Percentiles rank a stretch among this genome's conserved stretches.
Conservation (phyloP, 2,113 vertebrate species). For the Pseudonaja textilis region DNA sequence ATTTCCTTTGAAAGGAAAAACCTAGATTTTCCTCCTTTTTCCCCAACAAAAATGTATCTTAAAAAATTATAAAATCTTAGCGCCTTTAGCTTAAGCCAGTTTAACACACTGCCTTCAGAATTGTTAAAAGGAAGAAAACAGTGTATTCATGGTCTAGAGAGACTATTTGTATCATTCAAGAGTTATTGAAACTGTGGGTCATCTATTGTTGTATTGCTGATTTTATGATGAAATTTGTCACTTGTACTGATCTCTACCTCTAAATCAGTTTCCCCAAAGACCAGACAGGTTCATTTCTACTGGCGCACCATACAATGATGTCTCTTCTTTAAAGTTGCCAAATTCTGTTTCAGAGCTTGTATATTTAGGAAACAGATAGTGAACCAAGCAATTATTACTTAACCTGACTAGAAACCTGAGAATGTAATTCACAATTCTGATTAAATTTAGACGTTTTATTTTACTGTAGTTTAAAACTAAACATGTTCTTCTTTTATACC, state of each 20-base stretch:
- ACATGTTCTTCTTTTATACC: background rate
- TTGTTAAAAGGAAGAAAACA: background rate
- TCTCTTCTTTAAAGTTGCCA: background rate
- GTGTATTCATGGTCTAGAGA: background rate
- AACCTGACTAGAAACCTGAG: background rate
- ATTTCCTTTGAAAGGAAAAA: background rate
- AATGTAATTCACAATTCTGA: background rate
- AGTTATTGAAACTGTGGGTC: background rate
- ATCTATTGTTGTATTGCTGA: background rate
- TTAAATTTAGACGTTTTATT: background rate
- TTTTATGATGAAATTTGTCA: background rate
- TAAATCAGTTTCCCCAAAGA: background rate
- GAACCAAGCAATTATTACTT: background rate
- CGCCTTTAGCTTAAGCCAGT: background rate
- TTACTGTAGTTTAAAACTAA: background rate
- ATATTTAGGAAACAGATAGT: background rate
- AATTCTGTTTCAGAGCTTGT: background rate
- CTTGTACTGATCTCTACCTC: background rate
- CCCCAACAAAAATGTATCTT: background rate
- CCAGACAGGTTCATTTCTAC: background rate
- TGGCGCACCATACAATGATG: background rate
- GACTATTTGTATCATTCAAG: background rate
- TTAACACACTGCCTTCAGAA: background rate
- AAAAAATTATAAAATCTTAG: background rate
- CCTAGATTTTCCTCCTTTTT: background rate